Evolutionary conservation across 2,888 invertebrate species (phyloP).

Genomic region (Mesorhabditis spiculigera): DNA sequence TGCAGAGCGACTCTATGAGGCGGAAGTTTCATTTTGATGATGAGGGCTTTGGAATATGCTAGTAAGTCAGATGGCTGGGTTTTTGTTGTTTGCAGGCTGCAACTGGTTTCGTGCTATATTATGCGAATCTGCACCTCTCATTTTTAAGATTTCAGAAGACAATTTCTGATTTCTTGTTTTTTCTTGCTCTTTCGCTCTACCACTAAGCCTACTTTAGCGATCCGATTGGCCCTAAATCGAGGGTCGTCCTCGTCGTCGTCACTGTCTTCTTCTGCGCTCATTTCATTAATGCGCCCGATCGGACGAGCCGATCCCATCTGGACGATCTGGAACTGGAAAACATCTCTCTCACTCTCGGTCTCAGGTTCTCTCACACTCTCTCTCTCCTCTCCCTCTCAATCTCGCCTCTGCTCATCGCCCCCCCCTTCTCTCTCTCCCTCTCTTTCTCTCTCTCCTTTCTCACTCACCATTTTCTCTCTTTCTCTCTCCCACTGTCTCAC

Average conservation of each 20-base stretch:
- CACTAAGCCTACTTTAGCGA: neutral
- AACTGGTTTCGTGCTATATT: no score
- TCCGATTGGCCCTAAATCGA: no score
- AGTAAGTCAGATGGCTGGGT: no score
- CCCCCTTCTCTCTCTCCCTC: neutral
- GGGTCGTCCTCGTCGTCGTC: no score
- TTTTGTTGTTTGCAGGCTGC: no score
- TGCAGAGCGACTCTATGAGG: conserved; percentile 5
- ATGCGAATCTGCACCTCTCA: no score
- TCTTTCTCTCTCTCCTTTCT: neutral
- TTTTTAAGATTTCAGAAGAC: no score
- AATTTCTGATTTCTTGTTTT: neutral
- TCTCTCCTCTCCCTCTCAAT: neutral
- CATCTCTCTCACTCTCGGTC: neutral
- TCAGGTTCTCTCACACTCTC: neutral
- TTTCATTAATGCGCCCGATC: no score
- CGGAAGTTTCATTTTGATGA: neutral
- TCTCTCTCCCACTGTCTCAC: neutral
- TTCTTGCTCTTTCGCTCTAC: neutral
- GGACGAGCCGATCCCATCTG: no score
- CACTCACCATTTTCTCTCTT: neutral
- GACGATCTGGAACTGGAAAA: no score
- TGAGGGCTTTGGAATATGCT: no score
- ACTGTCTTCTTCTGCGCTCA: no score
- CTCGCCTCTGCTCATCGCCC: neutral